Conservation (phyloP, 2,888 invertebrate species). For the Danaus chrysippus region DNA sequence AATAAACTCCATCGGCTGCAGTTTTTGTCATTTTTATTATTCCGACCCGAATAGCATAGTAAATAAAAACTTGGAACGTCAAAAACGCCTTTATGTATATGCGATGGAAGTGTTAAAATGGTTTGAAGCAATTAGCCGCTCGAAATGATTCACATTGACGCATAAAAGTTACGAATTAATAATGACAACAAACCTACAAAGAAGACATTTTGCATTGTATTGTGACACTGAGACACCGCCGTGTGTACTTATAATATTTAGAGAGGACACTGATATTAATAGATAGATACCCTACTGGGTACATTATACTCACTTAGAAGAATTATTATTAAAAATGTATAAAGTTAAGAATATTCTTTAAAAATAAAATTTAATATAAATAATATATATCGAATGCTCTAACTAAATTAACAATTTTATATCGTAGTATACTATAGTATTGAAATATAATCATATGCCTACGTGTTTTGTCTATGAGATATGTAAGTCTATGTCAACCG, state of each 20-base stretch:
- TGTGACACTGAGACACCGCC: slow-evolving; percentile 74
- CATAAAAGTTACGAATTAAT: slow-evolving; percentile 76
- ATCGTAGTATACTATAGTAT: too few species aligned
- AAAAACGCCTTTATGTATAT: neutral
- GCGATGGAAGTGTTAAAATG: slow-evolving; percentile 1
- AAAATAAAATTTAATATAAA: too few species aligned
- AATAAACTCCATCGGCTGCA: slow-evolving; percentile 42
- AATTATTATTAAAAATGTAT: too few species aligned
- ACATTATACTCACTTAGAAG: too few species aligned
- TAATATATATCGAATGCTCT: too few species aligned
- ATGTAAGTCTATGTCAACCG: slow-evolving; percentile 51
- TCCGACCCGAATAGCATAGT: slow-evolving; percentile 32
- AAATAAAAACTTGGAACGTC: slow-evolving; percentile 14
- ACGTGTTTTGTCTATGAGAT: slow-evolving; percentile 24
- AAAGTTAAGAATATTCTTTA: too few species aligned
- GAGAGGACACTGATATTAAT: slow-evolving; percentile 33
- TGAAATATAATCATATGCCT: too few species aligned
- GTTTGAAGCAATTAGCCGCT: neutral
- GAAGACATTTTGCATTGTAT: slow-evolving; percentile 73
- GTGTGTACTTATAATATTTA: slow-evolving; percentile 42
- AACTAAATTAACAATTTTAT: too few species aligned
- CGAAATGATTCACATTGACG: slow-evolving; percentile 70
- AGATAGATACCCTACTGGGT: too few species aligned
- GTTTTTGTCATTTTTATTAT: slow-evolving; percentile 52
- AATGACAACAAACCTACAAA: slow-evolving; percentile 75